Base-by-base conservation (phyloP, 2,888 invertebrate genomes). In the Aricia artaxerxes region DNA sequence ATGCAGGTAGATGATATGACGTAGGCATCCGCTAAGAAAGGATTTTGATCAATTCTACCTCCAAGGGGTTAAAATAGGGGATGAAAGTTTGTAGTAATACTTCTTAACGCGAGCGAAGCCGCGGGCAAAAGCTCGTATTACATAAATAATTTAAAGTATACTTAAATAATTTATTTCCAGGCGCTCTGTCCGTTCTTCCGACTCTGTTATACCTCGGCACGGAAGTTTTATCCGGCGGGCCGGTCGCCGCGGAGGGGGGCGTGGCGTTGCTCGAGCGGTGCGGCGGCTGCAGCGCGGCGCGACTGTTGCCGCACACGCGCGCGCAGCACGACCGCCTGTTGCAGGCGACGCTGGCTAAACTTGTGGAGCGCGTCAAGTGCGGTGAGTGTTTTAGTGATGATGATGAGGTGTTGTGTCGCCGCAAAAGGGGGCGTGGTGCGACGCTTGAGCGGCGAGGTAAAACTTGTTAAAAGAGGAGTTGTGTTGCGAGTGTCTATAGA, bases 131-230 rank as follows among this genome's bases (percentile, higher is more conserved):
- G 24, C 24, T 24, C 24, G 24, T 24, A 24, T 16, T 9, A 61
- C 61, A 61, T 1, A 24, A 1, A 61, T 61, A 61, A 24, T 57
- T 16, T 16, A 4, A 16, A 57, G 4, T 0, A 57, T 57, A 24
- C 7, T 24, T 24, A 24, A 61, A 61, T 24, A 9, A 6, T 1
- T 3, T 2, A 61, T 16, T 64, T 31, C 11, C 88, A 96, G 97
- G 98, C 31, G 98, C 98, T 0, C 89, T 98, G 16, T 96, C 98
- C 11, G 97, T 99, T 82, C 95, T 99, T 80, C 99, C 99, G 4
- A 98, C 99, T 0, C 95, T 99, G 80, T 94, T 99, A n/a, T 98
- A 97, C 91, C 95, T 99, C 80, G 97, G 97, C 1, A 98, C 98
- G 6, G 98, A 98, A 79, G 97, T 99, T 53, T 95, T 99, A 61